Percentiles rank a stretch among this genome's conserved stretches.
Conservation (phyloP, 64 coral and sea anemone species). For the Actinia tenebrosa region DNA sequence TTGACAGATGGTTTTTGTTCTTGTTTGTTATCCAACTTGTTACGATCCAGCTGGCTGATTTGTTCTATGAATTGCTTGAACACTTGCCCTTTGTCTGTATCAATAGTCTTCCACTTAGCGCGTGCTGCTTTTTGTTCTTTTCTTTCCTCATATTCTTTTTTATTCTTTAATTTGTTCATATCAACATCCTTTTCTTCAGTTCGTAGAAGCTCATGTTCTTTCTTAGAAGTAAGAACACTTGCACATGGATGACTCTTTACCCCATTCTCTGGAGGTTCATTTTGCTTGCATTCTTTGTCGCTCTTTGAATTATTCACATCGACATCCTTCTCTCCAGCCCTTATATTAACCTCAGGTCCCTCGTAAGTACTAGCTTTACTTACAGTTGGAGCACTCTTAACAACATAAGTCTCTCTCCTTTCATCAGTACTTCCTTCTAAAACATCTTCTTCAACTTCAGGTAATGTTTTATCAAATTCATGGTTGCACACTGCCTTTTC, state of each 20-base stretch:
- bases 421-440: neutral
- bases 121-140: neutral
- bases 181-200: constrained; percentile 10
- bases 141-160: neutral
- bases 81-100: too few relatives aligned
- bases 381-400: neutral
- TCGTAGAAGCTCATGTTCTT: constrained; percentile 2
- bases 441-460: neutral
- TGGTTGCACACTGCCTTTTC: neutral
- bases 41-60: neutral
- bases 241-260: constrained; percentile 10
- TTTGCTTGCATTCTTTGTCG: neutral
- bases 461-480: neutral
- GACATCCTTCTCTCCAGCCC: neutral
- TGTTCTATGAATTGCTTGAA: neutral
- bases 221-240: constrained; percentile 17
- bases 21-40: neutral
- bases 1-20: neutral
- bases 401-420: constrained; percentile 24
- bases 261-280: constrained; percentile 17
- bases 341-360: neutral
- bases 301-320: neutral
- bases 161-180: neutral
- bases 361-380: neutral
- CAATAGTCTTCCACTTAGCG: neutral